These are phyloP conservation scores for Sebastes nivosus DNA, from an alignment of 2,797 vertebrate species.

Conservation along the genomic window DNA sequence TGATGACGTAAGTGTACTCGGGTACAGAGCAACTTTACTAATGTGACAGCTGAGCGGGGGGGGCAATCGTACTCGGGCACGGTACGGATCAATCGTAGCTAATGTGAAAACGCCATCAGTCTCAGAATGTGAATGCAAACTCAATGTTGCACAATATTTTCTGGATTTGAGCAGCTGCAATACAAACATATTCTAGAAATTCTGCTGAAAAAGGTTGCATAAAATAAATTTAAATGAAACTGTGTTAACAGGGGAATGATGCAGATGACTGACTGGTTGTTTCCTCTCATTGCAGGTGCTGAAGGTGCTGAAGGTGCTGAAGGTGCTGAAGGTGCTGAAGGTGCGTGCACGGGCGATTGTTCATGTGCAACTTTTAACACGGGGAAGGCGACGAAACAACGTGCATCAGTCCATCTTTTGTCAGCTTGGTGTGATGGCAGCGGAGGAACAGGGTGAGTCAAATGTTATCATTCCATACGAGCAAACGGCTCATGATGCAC, in stretches of 20 bases:
- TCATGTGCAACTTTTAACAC: background rate
- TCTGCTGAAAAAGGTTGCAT: background rate
- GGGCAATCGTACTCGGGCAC: too few relatives aligned
- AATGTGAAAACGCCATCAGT: accelerated
- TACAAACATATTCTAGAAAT: background rate
- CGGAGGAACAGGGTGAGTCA: background rate
- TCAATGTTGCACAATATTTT: too few relatives aligned
- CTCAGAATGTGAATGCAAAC: background rate
- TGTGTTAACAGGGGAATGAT: background rate
- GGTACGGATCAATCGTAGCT: too few relatives aligned
- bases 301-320: background rate
- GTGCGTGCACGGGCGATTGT: background rate
- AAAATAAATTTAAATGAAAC: background rate
- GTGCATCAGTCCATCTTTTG: background rate
- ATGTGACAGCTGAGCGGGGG: too few relatives aligned
- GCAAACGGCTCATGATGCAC: background rate
- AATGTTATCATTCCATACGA: background rate
- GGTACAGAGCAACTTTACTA: accelerated
- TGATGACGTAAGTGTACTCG: too few relatives aligned
- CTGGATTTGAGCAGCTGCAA: background rate
- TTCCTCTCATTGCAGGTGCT: background rate
- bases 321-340: background rate
- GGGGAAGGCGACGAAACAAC: background rate
- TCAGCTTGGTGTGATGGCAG: background rate
- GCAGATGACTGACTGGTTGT: background rate